Conservation (phyloP, 2,888 invertebrate species). For the Yponomeuta evonymella region DNA sequence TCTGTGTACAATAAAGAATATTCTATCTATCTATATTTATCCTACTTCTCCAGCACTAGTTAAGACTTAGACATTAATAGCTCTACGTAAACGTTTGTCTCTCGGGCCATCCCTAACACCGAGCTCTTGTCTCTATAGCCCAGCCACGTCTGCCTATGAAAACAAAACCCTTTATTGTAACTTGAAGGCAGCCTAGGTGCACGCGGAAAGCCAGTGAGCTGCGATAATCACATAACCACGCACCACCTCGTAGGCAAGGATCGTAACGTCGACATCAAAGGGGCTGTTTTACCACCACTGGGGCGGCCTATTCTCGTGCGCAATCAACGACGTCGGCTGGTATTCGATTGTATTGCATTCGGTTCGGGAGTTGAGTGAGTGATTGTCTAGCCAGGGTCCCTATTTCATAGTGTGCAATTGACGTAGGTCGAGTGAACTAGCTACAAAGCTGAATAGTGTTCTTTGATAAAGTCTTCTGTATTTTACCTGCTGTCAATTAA, state of each 20-base stretch:
- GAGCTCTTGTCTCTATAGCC: not conserved
- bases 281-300: conserved; percentile 3
- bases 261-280: conserved; percentile 38
- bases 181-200: conserved; percentile 7
- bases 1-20: no score
- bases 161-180: not conserved
- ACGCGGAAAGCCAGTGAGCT: conserved; percentile 18
- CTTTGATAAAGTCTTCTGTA: no score
- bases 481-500: not conserved
- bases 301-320: not conserved
- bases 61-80: no score
- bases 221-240: conserved; percentile 50
- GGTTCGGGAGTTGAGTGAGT: not conserved
- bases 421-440: no score
- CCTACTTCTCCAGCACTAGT: no score
- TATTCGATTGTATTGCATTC: not conserved
- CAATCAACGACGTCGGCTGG: not conserved
- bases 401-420: no score
- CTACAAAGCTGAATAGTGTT: no score
- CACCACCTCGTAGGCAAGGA: conserved; percentile 35
- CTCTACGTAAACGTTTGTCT: no score
- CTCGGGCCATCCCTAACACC: not conserved
- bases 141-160: not conserved
- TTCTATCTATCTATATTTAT: no score
- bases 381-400: not conserved